Evolutionary conservation across 2,797 vertebrate genomes (phyloP), one percentile per base, ranked within the genome.

Genomic region (Crocodylus rhombifer): DNA sequence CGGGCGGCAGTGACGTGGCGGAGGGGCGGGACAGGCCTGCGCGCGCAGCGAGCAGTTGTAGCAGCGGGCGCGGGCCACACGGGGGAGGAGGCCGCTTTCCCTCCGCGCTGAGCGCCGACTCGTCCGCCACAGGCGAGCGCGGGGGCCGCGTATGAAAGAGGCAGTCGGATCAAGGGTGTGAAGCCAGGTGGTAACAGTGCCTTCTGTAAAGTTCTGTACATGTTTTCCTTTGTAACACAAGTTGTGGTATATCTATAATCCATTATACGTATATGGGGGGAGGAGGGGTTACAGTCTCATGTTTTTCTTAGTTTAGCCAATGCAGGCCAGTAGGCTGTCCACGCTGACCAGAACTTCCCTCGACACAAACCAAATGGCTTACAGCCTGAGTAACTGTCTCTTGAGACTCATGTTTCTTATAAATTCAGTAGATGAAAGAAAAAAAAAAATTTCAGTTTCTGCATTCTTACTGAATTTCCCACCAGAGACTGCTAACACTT

Each of bases 341-440:
- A 79, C 88, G 94, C 96, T 93, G 95, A 77, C 91, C 90, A 86
- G 78, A 0, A 0, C 89, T 94, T 95, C 82, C 87, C 87, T 61
- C 93, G 94, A 91, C 85, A 93, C 85, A 96, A 95, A 94, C 90
- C 92, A 96, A 95, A 96, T 95, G 90, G 76, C 94, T 93, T 91
- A 74, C 80, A 92, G 88, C 91, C 91, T 91, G 73, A 91, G 84
- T 36, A 89, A 84, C 92, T 95, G 88, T 95, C 92, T 94, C 12
- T 87, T 86, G 84, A 91, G 78, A 90, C 91, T 92, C 80, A 63
- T 87, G 92, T 94, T 96, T 84, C 65, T 84, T 91, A 88, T 92
- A 96, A 96, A 94, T 88, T 90, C 77, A 85, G 67, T 75, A 95
- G 88, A 96, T 97, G 84, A 96, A 97, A 36, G 33, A 95, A 94